A percentile compares a stretch with the other conserved stretches of the same genome.
Evolutionary conservation across 2,113 vertebrate species (phyloP).

Genomic region (Nestor notabilis): DNA sequence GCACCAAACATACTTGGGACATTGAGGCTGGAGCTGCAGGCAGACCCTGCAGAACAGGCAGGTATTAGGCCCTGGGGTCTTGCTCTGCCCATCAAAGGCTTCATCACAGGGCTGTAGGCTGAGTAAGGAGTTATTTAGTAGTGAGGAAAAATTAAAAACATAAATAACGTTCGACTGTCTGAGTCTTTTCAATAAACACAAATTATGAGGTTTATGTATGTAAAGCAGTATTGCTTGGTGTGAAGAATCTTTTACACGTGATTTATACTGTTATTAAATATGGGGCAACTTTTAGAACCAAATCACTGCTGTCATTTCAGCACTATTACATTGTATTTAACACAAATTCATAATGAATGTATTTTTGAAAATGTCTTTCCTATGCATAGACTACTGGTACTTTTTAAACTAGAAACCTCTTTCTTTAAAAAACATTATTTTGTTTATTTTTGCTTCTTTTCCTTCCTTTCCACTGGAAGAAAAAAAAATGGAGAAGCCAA

Average conservation of each 20-base stretch:
- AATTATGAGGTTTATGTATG: constrained; percentile 76
- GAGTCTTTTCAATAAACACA: constrained; percentile 75
- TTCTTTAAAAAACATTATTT: background rate
- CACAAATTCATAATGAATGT: background rate
- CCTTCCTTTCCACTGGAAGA: background rate
- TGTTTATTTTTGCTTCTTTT: constrained; percentile 3
- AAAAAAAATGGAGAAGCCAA: background rate
- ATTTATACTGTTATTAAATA: constrained; percentile 66
- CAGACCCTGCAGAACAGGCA: background rate
- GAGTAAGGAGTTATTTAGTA: constrained; percentile 66
- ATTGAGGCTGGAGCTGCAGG: background rate
- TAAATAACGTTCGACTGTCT: constrained; percentile 69
- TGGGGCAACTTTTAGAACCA: constrained; percentile 6
- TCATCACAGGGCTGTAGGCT: background rate
- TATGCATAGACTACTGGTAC: background rate
- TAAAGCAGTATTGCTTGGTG: constrained; percentile 62
- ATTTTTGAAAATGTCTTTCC: background rate
- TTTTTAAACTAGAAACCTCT: background rate
- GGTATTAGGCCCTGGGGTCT: background rate
- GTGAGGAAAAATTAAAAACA: constrained; percentile 76
- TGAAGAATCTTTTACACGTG: constrained; percentile 42
- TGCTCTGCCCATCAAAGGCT: background rate
- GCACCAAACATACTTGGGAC: rapidly evolving
- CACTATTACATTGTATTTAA: constrained; percentile 16
- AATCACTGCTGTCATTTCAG: constrained; percentile 22